Conservation (phyloP, 1,140 invertebrate species). For the Leptonema lineaticorne region DNA sequence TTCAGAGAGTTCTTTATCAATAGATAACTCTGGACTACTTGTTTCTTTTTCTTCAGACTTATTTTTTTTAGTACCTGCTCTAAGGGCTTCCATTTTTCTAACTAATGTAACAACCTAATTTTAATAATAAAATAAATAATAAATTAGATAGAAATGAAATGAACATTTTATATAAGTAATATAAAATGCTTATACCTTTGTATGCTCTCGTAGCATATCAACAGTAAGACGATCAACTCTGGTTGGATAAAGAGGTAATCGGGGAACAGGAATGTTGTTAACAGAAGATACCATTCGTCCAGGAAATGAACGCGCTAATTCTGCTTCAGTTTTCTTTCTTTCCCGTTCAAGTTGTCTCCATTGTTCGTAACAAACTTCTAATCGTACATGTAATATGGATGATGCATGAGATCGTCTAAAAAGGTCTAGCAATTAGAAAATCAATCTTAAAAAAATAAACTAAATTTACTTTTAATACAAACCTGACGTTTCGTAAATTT, state of each 20-base stretch:
- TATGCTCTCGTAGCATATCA: constrained; percentile 80
- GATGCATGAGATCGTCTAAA: constrained; percentile 60
- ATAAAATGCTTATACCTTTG: constrained; percentile 48
- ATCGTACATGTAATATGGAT: constrained; percentile 67
- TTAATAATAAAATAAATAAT: neutral
- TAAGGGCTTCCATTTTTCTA: constrained; percentile 62
- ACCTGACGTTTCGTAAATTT: constrained; percentile 35
- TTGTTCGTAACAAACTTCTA: constrained; percentile 82
- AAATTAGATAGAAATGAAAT: neutral
- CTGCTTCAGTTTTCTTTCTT: constrained; percentile 82
- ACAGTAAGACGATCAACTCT: constrained; percentile 80
- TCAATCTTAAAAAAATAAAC: neutral
- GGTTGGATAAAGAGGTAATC: constrained; percentile 78
- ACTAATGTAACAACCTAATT: constrained; percentile 63
- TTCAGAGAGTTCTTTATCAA: neutral
- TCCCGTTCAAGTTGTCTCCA: constrained; percentile 82
- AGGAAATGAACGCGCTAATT: constrained; percentile 76
- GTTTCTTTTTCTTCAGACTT: constrained; percentile 43
- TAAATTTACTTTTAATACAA: constrained; percentile 42
- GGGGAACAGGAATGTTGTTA: constrained; percentile 78
- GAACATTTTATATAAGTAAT: neutral
- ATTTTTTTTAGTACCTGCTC: constrained; percentile 49
- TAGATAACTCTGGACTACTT: constrained; percentile 34
- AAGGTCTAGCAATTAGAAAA: neutral
- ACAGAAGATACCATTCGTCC: constrained; percentile 79